phyloP scores from a whole-genome alignment of 2,888 invertebrate genomes.

The Eupsilia transversa region DNA sequence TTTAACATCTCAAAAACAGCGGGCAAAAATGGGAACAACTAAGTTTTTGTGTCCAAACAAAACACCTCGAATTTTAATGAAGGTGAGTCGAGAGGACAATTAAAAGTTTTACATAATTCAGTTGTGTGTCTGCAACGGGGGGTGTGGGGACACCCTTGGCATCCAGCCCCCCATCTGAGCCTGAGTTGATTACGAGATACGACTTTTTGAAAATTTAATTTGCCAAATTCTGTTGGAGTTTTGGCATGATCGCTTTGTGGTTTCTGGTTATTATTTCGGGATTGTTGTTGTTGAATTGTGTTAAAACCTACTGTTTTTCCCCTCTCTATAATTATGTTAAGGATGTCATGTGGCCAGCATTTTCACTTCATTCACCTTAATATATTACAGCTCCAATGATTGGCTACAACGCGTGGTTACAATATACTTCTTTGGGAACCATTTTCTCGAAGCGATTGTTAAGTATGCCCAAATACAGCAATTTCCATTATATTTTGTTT shows the following conservation, averaged over 20 bases:
- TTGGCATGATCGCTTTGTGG: slow-evolving; percentile 71
- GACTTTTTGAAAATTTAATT: slow-evolving; percentile 79
- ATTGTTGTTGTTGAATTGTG: slow-evolving; percentile 37
- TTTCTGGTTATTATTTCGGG: slow-evolving; percentile 53
- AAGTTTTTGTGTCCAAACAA: slow-evolving; percentile 76
- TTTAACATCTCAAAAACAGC: slow-evolving; percentile 62
- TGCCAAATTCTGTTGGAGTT: slow-evolving; percentile 72
- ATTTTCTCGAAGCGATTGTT: neutral
- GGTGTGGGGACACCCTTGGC: slow-evolving; percentile 46
- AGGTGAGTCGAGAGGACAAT: slow-evolving; percentile 80
- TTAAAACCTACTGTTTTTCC: slow-evolving; percentile 3
- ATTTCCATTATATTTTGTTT: neutral
- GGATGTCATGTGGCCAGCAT: neutral
- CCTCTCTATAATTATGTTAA: neutral
- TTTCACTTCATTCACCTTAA: neutral
- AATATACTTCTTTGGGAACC: neutral
- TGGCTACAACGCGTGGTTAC: neutral
- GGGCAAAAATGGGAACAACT: slow-evolving; percentile 52
- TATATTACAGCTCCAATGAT: neutral
- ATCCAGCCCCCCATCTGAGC: slow-evolving; percentile 67
- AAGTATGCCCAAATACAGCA: too few species aligned
- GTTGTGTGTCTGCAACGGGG: slow-evolving; percentile 73
- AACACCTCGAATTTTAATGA: slow-evolving; percentile 84
- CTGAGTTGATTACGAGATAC: slow-evolving; percentile 74
- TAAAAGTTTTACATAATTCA: slow-evolving; percentile 84